Evolutionary conservation across 2,888 invertebrate species (phyloP).

Genomic region (Trichopria drosophilae): DNA sequence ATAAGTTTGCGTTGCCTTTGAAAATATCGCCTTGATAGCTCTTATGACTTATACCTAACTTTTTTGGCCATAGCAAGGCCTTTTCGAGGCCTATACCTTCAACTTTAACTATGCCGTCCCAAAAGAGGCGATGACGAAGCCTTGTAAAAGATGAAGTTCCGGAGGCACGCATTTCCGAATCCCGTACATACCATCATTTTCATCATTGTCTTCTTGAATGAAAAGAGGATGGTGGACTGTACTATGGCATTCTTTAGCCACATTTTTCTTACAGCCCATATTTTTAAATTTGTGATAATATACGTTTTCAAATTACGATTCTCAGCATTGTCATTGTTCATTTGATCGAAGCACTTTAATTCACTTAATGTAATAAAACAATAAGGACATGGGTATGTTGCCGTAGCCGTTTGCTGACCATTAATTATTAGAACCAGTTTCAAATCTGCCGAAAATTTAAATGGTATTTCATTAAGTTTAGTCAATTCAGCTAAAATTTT

Average conservation of each 20-base stretch:
- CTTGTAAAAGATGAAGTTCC: too few species aligned
- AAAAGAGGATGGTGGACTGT: background rate
- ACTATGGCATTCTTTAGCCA: background rate
- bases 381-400: constrained; percentile 4
- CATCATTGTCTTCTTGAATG: too few species aligned
- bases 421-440: constrained; percentile 2
- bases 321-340: background rate
- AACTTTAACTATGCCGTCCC: constrained; percentile 4
- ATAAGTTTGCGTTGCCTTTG: constrained; percentile 2
- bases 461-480: constrained; percentile 1
- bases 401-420: background rate
- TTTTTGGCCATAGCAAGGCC: too few species aligned
- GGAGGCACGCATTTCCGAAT: too few species aligned
- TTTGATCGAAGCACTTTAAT: constrained; percentile 2
- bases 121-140: constrained; percentile 2
- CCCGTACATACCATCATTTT: too few species aligned
- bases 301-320: background rate
- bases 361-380: constrained; percentile 4
- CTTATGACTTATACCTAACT: background rate
- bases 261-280: background rate
- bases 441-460: too few species aligned
- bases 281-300: too few species aligned
- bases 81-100: background rate
- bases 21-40: background rate
- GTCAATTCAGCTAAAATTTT: constrained; percentile 5